Evolutionary conservation across 2,888 invertebrate genomes (phyloP).

Genomic region (Galerucella nymphaeae): DNA sequence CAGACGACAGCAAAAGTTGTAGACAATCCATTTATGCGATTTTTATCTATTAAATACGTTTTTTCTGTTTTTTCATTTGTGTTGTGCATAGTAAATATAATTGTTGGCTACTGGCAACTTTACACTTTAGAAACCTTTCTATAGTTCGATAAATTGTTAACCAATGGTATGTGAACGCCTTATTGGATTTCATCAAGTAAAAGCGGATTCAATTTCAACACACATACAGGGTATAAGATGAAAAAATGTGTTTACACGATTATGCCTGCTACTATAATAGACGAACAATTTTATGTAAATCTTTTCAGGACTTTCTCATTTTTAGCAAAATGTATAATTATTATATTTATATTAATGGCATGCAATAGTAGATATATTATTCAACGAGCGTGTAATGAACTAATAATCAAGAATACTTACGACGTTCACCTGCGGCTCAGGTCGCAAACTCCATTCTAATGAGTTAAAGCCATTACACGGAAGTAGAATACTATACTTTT

Average conservation of each 20-base stretch:
- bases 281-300: no score
- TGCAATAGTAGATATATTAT: no score
- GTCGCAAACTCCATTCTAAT: no score
- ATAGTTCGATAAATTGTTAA: constrained; percentile 1
- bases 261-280: no score
- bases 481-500: no score
- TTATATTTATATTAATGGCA: no score
- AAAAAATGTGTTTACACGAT: neutral
- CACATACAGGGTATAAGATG: neutral
- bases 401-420: no score
- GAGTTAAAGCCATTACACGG: no score
- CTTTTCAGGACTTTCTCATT: no score
- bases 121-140: constrained; percentile 25
- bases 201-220: constrained; percentile 17
- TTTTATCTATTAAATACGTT: constrained; percentile 41
- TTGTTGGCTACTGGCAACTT: neutral
- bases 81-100: constrained; percentile 26
- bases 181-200: constrained; percentile 25
- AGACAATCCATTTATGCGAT: constrained; percentile 67
- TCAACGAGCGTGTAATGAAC: no score
- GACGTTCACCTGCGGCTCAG: no score
- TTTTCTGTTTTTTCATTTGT: constrained; percentile 45
- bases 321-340: no score
- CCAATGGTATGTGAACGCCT: constrained; percentile 13
- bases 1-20: constrained; percentile 79